These are phyloP conservation scores for Temnothorax ravouxi DNA, from an alignment of 2,888 invertebrate species.

Conservation along the genomic window DNA sequence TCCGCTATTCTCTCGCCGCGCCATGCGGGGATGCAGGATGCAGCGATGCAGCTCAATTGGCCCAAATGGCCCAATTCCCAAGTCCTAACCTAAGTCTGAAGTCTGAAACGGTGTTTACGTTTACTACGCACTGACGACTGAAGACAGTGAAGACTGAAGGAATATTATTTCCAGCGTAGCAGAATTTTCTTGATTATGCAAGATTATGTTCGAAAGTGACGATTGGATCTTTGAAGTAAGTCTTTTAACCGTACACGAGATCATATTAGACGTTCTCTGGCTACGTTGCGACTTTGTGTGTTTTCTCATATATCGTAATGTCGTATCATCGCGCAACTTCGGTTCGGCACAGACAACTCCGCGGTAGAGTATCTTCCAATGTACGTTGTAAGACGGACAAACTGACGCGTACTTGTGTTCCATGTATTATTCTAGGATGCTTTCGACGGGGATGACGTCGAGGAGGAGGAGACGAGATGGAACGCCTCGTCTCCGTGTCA, in stretches of 20 bases:
- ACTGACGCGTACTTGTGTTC: background rate
- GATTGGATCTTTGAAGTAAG: constrained; percentile 80
- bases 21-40: too few relatives aligned
- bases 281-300: background rate
- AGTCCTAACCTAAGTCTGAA: too few relatives aligned
- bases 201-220: constrained; percentile 72
- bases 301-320: background rate
- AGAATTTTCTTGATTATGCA: background rate
- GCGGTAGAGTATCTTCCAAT: background rate
- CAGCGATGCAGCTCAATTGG: too few relatives aligned
- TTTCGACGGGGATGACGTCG: constrained; percentile 73
- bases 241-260: background rate
- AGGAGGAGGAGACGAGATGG: constrained; percentile 65
- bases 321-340: background rate
- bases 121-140: background rate
- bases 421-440: constrained; percentile 74
- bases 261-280: constrained; percentile 1
- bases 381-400: background rate
- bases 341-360: background rate
- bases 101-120: too few relatives aligned
- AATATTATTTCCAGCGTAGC: background rate
- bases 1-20: too few relatives aligned
- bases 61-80: too few relatives aligned
- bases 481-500: constrained; percentile 46
- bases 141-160: background rate